A percentile compares a stretch with the other conserved stretches of the same genome.
These are phyloP conservation scores for Pyrgus malvae DNA, from an alignment of 2,888 invertebrate genomes.

Conservation along the genomic window DNA sequence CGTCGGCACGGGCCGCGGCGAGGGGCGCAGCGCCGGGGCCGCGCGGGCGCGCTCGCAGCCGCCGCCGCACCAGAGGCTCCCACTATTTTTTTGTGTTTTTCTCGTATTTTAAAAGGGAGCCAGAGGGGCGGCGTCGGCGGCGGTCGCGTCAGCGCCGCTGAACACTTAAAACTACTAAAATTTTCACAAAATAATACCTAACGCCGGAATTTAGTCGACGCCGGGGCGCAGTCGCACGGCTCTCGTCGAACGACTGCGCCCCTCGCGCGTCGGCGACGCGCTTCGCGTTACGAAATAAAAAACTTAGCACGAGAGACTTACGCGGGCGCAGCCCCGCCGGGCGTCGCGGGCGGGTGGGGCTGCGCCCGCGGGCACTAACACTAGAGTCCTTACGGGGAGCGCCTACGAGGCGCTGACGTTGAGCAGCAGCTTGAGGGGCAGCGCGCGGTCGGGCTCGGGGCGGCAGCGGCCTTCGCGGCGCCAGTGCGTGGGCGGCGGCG, in stretches of 20 bases:
- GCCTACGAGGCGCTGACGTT: slow-evolving; percentile 76
- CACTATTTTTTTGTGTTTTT: slow-evolving; percentile 71
- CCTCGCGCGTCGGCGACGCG: slow-evolving; percentile 40
- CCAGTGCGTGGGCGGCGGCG: slow-evolving; percentile 92
- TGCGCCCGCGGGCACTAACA: slow-evolving; percentile 57
- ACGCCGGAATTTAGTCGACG: slow-evolving; percentile 75
- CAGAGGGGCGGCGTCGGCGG: slow-evolving; percentile 41
- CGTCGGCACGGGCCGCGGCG: too few relatives aligned
- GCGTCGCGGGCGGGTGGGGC: slow-evolving; percentile 42
- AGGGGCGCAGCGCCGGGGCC: slow-evolving; percentile 43
- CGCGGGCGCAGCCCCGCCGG: slow-evolving; percentile 50
- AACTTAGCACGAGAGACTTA: slow-evolving; percentile 67
- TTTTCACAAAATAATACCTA: slow-evolving; percentile 81
- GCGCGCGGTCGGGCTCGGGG: slow-evolving; percentile 78
- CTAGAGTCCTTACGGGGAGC: slow-evolving; percentile 60
- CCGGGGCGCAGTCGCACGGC: slow-evolving; percentile 54
- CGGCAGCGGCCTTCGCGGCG: slow-evolving; percentile 75
- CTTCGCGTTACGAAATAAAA: slow-evolving; percentile 69
- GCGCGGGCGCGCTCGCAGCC: slow-evolving; percentile 40
- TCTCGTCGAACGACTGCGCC: slow-evolving; percentile 57
- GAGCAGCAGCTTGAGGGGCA: slow-evolving; percentile 84
- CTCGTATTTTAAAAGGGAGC: slow-evolving; percentile 54
- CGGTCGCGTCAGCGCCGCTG: slow-evolving; percentile 44
- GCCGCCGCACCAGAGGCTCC: slow-evolving; percentile 37
- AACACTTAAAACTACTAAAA: slow-evolving; percentile 77